Evolutionary conservation across 2,888 invertebrate species (phyloP).

Genomic region (Melipona beecheii): DNA sequence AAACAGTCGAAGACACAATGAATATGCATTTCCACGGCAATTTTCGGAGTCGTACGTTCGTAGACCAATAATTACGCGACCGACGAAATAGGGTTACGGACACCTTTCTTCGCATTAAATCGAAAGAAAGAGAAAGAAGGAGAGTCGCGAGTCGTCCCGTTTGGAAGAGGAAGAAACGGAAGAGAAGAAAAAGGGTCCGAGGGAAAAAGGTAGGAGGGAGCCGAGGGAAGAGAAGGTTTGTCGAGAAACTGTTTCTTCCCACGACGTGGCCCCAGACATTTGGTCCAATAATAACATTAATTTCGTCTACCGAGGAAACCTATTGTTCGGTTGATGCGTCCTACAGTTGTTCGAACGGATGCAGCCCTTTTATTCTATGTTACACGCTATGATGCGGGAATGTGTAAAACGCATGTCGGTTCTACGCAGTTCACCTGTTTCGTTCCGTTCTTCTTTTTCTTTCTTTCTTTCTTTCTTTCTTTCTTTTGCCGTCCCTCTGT

Average conservation of each 20-base stretch:
- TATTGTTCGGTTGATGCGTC: constrained; percentile 79
- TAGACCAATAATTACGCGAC: background rate
- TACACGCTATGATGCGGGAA: constrained; percentile 60
- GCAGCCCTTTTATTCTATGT: constrained; percentile 74
- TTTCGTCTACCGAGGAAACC: constrained; percentile 82
- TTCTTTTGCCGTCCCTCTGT: background rate
- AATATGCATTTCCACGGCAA: background rate
- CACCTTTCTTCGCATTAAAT: constrained; percentile 15
- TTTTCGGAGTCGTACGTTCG: background rate
- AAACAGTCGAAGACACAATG: constrained; percentile 6
- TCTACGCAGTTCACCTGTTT: constrained; percentile 64
- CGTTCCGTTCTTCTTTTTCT: constrained; percentile 30
- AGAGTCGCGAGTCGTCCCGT: constrained; percentile 23
- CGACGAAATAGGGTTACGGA: background rate
- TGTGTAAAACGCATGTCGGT: constrained; percentile 54
- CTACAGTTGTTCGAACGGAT: constrained; percentile 72
- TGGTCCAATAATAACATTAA: constrained; percentile 84
- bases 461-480: background rate
- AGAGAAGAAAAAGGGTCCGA: constrained; percentile 38
- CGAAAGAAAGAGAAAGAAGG: background rate
- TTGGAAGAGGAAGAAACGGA: constrained; percentile 25
- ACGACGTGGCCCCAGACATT: constrained; percentile 82
- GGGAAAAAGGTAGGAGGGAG: constrained; percentile 39
- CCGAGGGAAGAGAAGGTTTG: constrained; percentile 68
- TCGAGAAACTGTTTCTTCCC: constrained; percentile 76